A percentile compares a stretch with the other conserved stretches of the same genome.
phyloP scores from a whole-genome alignment of 2,888 invertebrate genomes.

The Drosophila atroscutellata region DNA sequence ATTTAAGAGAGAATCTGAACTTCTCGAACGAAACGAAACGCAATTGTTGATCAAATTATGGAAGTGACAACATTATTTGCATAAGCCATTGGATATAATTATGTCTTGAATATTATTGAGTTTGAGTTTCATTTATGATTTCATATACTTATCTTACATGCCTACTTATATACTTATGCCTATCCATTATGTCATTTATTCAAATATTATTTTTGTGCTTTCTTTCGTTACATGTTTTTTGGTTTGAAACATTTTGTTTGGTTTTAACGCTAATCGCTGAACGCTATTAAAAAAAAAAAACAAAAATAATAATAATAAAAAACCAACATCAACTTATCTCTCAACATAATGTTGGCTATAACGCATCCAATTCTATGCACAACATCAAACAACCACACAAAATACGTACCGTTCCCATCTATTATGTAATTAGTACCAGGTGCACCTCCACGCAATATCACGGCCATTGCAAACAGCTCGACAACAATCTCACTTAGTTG shows the following conservation, averaged over 20 bases:
- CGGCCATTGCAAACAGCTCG: constrained; percentile 94
- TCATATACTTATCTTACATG: constrained; percentile 36
- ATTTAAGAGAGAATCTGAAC: constrained; percentile 48
- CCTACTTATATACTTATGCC: constrained; percentile 46
- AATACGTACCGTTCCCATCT: constrained; percentile 81
- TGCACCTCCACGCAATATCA: constrained; percentile 97
- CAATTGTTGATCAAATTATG: constrained; percentile 42
- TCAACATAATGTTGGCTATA: constrained; percentile 51
- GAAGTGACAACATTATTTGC: constrained; percentile 79
- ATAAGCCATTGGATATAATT: constrained; percentile 84
- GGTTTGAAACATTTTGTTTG: constrained; percentile 61
- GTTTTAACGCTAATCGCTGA: constrained; percentile 72
- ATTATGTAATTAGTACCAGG: constrained; percentile 92
- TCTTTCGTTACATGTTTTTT: constrained; percentile 81
- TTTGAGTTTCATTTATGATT: constrained; percentile 45
- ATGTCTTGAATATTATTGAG: constrained; percentile 59
- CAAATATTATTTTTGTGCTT: constrained; percentile 56
- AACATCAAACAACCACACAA: constrained; percentile 62
- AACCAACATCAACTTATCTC: constrained; percentile 26
- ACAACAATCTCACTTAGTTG: constrained; percentile 95
- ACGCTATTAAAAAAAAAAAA: constrained; percentile 59
- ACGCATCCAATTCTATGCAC: constrained; percentile 53
- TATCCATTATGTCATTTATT: constrained; percentile 59
- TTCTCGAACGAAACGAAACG: constrained; percentile 34
- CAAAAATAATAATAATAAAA: constrained; percentile 14